Percentiles rank a stretch among this genome's conserved stretches.
phyloP scores from a whole-genome alignment of 1,140 invertebrate genomes.

The Zeugodacus cucurbitae region DNA sequence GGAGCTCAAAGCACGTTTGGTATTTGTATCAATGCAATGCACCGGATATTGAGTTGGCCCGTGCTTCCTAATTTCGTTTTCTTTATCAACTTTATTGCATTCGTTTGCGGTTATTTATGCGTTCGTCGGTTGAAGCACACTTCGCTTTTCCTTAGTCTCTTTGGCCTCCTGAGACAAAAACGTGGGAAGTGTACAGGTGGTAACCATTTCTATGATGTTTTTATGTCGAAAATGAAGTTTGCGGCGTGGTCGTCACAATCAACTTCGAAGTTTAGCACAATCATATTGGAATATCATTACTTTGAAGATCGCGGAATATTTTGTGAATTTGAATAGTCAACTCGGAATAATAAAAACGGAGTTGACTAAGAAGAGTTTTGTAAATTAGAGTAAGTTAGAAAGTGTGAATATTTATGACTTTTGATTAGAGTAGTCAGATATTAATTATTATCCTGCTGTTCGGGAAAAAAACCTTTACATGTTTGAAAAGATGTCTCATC shows the following conservation, averaged over 20 bases:
- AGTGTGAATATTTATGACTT: too few relatives aligned
- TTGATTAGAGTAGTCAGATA: too few relatives aligned
- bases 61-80: neutral
- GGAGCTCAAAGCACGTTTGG: neutral
- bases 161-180: neutral
- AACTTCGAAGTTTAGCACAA: neutral
- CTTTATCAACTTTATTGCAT: neutral
- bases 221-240: neutral
- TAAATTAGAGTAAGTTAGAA: too few relatives aligned
- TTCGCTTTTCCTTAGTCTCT: neutral
- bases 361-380: too few relatives aligned
- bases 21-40: constrained; percentile 7
- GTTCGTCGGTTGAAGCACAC: neutral
- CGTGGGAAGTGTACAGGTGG: neutral
- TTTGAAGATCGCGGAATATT: neutral
- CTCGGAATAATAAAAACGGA: too few relatives aligned
- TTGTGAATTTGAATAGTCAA: neutral
- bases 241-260: neutral
- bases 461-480: too few relatives aligned
- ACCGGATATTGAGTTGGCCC: neutral
- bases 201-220: neutral
- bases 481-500: too few relatives aligned
- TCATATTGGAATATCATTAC: too few relatives aligned
- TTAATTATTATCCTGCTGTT: too few relatives aligned
- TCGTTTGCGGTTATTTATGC: neutral